Percentiles rank a stretch among this genome's conserved stretches.
Conservation (phyloP, 1,140 invertebrate species). For the Eumeta japonica region DNA sequence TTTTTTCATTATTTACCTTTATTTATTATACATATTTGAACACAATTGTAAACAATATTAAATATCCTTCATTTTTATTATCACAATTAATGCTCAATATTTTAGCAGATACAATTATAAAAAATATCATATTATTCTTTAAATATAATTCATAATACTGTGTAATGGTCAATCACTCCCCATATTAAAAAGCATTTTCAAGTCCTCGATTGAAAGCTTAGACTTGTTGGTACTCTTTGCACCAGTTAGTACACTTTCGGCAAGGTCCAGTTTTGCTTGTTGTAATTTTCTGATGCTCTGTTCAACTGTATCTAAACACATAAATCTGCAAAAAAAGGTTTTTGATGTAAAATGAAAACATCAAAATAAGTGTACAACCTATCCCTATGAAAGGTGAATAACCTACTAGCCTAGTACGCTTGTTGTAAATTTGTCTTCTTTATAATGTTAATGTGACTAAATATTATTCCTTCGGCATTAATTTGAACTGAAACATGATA, state of each 20-base stretch:
- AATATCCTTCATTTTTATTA: neutral
- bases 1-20: too few species aligned
- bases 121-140: neutral
- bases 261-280: conserved; percentile 75
- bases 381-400: too few species aligned
- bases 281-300: conserved; percentile 79
- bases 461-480: neutral
- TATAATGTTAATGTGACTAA: neutral
- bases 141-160: neutral
- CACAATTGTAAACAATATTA: too few species aligned
- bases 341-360: neutral
- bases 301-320: conserved; percentile 82
- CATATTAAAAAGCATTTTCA: conserved; percentile 76
- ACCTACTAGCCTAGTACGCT: neutral
- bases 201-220: conserved; percentile 74
- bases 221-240: conserved; percentile 56
- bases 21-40: too few species aligned
- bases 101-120: too few species aligned
- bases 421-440: neutral
- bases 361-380: too few species aligned
- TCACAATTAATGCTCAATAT: neutral
- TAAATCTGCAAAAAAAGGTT: conserved; percentile 62
- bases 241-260: conserved; percentile 74
- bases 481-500: too few species aligned
- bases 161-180: conserved; percentile 6